Evolutionary conservation across 2,888 invertebrate species (phyloP), one percentile per base, ranked within the genome.

Genomic region (Drosophila peninsularis): DNA sequence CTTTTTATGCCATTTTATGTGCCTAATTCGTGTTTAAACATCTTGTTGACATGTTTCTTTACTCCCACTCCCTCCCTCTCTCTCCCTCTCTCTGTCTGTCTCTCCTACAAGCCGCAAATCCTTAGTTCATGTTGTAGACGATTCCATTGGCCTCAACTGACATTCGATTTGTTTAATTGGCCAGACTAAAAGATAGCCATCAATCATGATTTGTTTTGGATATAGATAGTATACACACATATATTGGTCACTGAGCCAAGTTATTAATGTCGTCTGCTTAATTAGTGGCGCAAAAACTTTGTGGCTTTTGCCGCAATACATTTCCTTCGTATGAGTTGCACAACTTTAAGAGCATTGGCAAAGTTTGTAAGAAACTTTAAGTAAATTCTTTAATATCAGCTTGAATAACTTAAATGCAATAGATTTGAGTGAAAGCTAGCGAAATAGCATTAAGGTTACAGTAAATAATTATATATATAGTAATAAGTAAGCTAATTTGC

Each of bases 11-110:
- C 49, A 47, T 50, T 50, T 50, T 90, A 82, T 89, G 88, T 88
- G 83, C 85, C 81, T 89, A 85, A 89, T 88, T 82, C 88, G 78
- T 87, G 82, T 79, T 90, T 85, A 90, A 88, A 85, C 84, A 90
- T 78, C 69, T 70, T 86, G 85, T 88, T 84, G 87, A 76, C 78
- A 89, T 83, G 62, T 67, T 65, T 65, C 39, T n/a, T 47, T 47
- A 17, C n/a, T 39, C 39, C n/a, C 37, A 14, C 64, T 41, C 11
- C 19, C 41, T 41, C 41, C 50, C 13, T 14, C 10, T 3, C 21
- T 21, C 19, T 0, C 3, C 17, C 5, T 3, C 42, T 6, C 21
- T 3, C 10, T n/a, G n/a, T n/a, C n/a, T 44, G 9, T 27, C 3
- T n/a, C 24, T 27, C 0, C 41, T 36, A 36, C 19, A 49, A 32